Evolutionary conservation across 92 coral and sea anemone genomes (phyloP).

Genomic region (Scolanthus callimorphus): DNA sequence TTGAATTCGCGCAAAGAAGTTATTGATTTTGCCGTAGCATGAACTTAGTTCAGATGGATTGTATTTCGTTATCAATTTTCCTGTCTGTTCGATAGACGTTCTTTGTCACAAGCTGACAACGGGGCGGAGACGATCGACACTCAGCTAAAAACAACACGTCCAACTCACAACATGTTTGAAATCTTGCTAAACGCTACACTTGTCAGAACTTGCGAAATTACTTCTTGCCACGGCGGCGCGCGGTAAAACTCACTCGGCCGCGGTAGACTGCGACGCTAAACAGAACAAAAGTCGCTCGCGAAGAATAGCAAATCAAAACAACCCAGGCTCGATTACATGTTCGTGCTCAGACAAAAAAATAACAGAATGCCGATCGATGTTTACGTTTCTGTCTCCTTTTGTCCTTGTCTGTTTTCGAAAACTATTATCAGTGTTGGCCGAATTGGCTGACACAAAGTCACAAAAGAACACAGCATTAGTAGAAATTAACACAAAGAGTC

Average conservation of each 20-base stretch:
- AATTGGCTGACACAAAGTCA: constrained; percentile 11
- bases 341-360: constrained; percentile 11
- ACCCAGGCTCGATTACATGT: constrained; percentile 34
- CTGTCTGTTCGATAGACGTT: constrained; percentile 91
- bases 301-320: constrained; percentile 10
- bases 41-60: constrained; percentile 88
- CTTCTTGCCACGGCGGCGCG: constrained; percentile 63
- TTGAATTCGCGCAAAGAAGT: constrained; percentile 29
- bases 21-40: constrained; percentile 69
- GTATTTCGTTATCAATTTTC: constrained; percentile 94
- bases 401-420: constrained; percentile 46
- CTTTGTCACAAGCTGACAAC: constrained; percentile 90
- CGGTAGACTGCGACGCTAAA: neutral
- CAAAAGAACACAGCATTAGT: constrained; percentile 10
- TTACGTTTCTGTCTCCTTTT: constrained; percentile 56
- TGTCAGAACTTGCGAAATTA: constrained; percentile 71
- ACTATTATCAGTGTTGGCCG: constrained; percentile 12
- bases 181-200: constrained; percentile 81
- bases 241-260: constrained; percentile 9
- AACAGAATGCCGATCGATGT: constrained; percentile 48
- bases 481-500: constrained; percentile 25
- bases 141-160: constrained; percentile 90
- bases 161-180: constrained; percentile 87
- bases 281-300: neutral
- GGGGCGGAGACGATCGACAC: constrained; percentile 95